Conservation (phyloP, 2,888 invertebrate genomes). For the Scaptomyza polygonia region DNA sequence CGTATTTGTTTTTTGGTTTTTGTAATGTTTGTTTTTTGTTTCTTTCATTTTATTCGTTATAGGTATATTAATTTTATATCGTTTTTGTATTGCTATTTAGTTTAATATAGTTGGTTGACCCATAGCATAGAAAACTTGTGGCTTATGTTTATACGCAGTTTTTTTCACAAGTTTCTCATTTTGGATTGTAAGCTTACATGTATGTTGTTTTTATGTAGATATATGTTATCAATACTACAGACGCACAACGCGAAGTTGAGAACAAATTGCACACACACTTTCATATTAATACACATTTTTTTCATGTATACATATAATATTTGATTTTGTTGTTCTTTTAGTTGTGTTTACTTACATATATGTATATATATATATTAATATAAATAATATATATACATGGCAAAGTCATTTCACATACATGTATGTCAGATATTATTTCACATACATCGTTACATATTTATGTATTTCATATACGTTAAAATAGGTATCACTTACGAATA, state of each 20-base stretch:
- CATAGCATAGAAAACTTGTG: no score
- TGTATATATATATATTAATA: slow-evolving; percentile 16
- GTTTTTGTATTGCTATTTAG: slow-evolving; percentile 14
- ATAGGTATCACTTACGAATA: slow-evolving; percentile 78
- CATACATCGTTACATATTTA: slow-evolving; percentile 20
- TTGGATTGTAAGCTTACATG: slow-evolving; percentile 62
- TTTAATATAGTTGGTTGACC: slow-evolving; percentile 53
- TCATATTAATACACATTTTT: slow-evolving; percentile 3
- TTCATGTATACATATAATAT: slow-evolving; percentile 8
- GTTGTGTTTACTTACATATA: slow-evolving; percentile 22
- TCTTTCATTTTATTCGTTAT: slow-evolving; percentile 15
- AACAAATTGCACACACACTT: slow-evolving; percentile 18
- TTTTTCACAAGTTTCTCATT: slow-evolving; percentile 30
- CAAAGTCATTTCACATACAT: slow-evolving; percentile 75
- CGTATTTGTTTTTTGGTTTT: slow-evolving; percentile 50
- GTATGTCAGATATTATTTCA: slow-evolving; percentile 61
- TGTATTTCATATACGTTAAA: slow-evolving; percentile 46
- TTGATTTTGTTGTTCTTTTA: slow-evolving; percentile 14
- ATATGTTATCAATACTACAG: slow-evolving; percentile 28
- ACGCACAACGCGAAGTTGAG: slow-evolving; percentile 53
- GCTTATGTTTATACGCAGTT: no score
- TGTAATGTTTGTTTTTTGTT: slow-evolving; percentile 19
- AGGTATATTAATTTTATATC: slow-evolving; percentile 26
- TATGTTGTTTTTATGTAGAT: slow-evolving; percentile 62
- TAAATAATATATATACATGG: slow-evolving; percentile 49